These are phyloP conservation scores for Chloropsis cyanopogon DNA, from an alignment of 2,113 vertebrate genomes.

Conservation along the genomic window DNA sequence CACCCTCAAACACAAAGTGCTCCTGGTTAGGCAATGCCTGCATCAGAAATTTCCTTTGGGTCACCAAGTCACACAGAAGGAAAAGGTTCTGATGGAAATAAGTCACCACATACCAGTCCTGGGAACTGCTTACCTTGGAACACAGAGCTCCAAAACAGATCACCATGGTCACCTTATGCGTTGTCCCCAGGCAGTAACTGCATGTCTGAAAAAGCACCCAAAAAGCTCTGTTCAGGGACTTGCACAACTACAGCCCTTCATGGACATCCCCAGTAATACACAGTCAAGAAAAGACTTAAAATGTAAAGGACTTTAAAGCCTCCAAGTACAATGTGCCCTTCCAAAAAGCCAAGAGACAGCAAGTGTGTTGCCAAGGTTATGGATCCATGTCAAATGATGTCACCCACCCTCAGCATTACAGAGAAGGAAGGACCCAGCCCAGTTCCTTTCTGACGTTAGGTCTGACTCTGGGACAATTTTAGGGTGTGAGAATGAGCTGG, in stretches of 20 bases:
- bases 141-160: background rate
- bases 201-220: background rate
- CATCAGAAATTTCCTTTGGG: constrained; percentile 15
- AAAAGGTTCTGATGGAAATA: constrained; percentile 13
- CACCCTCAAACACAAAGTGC: background rate
- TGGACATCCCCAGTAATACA: background rate
- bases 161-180: background rate
- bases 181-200: background rate
- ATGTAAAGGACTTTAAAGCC: background rate
- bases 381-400: background rate
- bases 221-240: background rate
- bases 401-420: background rate
- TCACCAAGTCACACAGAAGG: background rate
- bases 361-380: background rate
- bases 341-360: background rate
- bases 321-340: background rate
- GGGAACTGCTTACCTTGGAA: background rate
- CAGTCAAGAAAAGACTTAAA: background rate
- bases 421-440: constrained; percentile 45
- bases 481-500: background rate
- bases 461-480: background rate
- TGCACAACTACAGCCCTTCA: background rate
- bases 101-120: background rate
- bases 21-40: background rate
- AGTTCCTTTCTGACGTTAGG: background rate